Evolutionary conservation across 2,888 invertebrate species (phyloP).

Genomic region (Abscondita cerata): DNA sequence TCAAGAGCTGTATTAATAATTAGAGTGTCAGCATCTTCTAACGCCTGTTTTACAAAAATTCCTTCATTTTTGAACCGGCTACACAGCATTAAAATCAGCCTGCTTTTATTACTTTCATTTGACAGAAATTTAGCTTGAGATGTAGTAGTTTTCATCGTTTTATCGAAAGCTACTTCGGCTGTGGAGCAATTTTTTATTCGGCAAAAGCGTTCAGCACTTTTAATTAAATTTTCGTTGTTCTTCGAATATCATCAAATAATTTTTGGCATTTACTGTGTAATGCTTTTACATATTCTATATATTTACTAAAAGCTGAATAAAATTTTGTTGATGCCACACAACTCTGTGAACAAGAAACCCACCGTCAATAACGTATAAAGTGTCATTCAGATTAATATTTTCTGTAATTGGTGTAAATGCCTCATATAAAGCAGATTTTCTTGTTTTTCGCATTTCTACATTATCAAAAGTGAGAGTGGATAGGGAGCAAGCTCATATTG

Average conservation of each 20-base stretch:
- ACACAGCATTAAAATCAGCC: not conserved
- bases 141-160: slow-evolving; percentile 4
- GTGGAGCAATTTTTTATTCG: too few relatives aligned
- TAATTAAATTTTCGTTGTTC: too few relatives aligned
- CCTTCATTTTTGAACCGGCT: not conserved
- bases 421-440: not conserved
- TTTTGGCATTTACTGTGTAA: too few relatives aligned
- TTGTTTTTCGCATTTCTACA: not conserved
- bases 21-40: slow-evolving; percentile 5
- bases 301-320: too few relatives aligned
- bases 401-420: not conserved
- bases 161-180: too few relatives aligned
- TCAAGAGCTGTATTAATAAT: too few relatives aligned
- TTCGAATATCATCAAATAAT: too few relatives aligned
- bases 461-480: not conserved
- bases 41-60: not conserved
- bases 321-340: too few relatives aligned
- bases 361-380: not conserved
- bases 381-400: not conserved
- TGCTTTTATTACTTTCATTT: not conserved
- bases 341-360: not conserved
- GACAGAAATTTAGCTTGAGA: slow-evolving; percentile 7
- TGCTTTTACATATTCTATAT: too few relatives aligned
- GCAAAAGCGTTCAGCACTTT: too few relatives aligned
- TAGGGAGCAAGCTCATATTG: not conserved